Evolutionary conservation across 2,888 invertebrate species (phyloP).

Genomic region (Cecidostiba fungosa): DNA sequence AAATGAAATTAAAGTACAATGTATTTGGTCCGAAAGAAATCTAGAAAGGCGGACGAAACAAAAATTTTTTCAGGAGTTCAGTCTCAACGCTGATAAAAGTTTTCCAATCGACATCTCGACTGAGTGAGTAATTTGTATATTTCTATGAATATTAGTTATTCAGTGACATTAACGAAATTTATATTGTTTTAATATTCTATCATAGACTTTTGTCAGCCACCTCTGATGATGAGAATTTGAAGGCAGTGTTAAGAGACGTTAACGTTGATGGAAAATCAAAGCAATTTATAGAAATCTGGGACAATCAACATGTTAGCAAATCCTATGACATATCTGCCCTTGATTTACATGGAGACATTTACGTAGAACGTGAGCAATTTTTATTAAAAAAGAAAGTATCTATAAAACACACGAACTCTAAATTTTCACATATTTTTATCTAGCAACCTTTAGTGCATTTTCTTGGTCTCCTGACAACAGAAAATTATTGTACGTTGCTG

Average conservation of each 20-base stretch:
- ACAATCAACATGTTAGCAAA: constrained; percentile 82
- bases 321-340: constrained; percentile 86
- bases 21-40: constrained; percentile 86
- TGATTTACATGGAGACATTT: constrained; percentile 91
- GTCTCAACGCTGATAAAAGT: constrained; percentile 81
- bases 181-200: constrained; percentile 61
- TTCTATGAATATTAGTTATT: neutral
- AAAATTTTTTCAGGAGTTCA: constrained; percentile 82
- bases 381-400: neutral
- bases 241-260: constrained; percentile 84
- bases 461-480: constrained; percentile 88
- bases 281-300: constrained; percentile 90
- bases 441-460: constrained; percentile 86
- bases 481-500: constrained; percentile 89
- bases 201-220: constrained; percentile 83
- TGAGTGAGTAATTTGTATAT: constrained; percentile 82
- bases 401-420: too few species aligned
- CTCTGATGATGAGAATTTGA: constrained; percentile 83
- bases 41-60: constrained; percentile 84
- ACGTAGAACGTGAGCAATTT: constrained; percentile 85
- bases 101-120: constrained; percentile 84
- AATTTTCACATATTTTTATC: neutral
- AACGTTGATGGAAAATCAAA: constrained; percentile 83
- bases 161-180: neutral
- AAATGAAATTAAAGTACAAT: constrained; percentile 81